Percentiles rank a stretch among this genome's conserved stretches.
Conservation (phyloP, 37 sponge, comb jelly and placozoan genomes). For the Haliclona indistincta region DNA sequence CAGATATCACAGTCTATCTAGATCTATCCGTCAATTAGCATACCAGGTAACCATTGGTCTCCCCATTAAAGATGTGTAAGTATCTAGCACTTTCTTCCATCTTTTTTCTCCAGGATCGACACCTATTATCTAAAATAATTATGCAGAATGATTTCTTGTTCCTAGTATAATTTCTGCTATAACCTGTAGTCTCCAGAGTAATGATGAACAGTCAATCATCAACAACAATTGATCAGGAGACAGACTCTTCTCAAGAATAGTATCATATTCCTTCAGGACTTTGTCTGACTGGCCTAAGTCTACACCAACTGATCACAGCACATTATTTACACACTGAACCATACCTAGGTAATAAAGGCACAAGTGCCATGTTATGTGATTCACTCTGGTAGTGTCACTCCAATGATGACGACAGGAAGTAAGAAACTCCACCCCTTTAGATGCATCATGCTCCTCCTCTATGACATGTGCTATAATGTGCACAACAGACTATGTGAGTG, state of each 20-base stretch:
- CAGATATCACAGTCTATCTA: background rate
- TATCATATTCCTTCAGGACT: slow-evolving; percentile 61
- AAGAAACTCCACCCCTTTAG: slow-evolving; percentile 66
- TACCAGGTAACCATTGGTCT: slow-evolving; percentile 36
- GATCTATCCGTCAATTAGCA: background rate
- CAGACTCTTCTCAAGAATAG: slow-evolving; percentile 13
- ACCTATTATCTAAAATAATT: slow-evolving; percentile 6
- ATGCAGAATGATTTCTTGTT: background rate
- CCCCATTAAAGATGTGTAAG: slow-evolving; percentile 8
- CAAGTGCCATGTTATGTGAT: slow-evolving; percentile 85
- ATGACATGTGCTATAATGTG: slow-evolving; percentile 63
- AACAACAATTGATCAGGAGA: slow-evolving; percentile 27
- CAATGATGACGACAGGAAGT: slow-evolving; percentile 54
- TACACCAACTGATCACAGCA: background rate
- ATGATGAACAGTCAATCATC: slow-evolving; percentile 72
- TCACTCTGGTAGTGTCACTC: slow-evolving; percentile 27
- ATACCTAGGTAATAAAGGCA: slow-evolving; percentile 71
- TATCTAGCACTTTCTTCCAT: slow-evolving; percentile 42
- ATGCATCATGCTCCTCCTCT: slow-evolving; percentile 52
- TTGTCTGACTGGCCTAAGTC: slow-evolving; percentile 39
- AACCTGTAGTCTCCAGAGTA: slow-evolving; percentile 78
- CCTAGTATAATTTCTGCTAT: background rate
- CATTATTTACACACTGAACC: background rate
- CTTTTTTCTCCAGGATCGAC: slow-evolving; percentile 56
- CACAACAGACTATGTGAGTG: too few relatives aligned